Conservation (phyloP, 2,888 invertebrate species). For the Hoplodrina ambigua region DNA sequence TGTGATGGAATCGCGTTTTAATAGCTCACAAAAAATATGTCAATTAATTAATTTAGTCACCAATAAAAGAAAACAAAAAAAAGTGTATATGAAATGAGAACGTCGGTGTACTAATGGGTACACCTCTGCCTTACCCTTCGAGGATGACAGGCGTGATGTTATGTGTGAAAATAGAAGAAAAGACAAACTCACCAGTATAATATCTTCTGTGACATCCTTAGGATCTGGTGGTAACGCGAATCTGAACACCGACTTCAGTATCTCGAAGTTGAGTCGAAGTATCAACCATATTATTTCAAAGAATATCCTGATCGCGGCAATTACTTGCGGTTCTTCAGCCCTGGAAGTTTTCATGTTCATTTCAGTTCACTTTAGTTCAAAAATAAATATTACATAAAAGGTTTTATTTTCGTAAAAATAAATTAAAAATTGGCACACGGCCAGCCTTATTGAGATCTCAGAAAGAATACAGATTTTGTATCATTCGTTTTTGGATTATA, state of each 20-base stretch:
- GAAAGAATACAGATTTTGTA: conserved; percentile 49
- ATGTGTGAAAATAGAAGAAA: no score
- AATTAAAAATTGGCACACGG: conserved; percentile 47
- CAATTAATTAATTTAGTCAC: no score
- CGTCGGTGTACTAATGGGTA: no score
- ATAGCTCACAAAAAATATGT: no score
- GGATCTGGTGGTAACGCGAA: conserved; percentile 89
- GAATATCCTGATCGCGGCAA: conserved; percentile 75
- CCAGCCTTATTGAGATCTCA: conserved; percentile 45
- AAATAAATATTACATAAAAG: background rate
- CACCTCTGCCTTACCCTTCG: no score
- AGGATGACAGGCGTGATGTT: no score
- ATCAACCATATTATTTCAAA: conserved; percentile 87
- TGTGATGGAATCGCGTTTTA: no score
- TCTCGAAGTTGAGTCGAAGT: conserved; percentile 82
- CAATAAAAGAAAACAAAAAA: no score
- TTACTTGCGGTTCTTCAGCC: conserved; percentile 78
- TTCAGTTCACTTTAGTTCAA: conserved; percentile 1
- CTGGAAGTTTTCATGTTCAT: conserved; percentile 66
- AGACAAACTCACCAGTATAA: conserved; percentile 92
- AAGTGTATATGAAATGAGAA: no score
- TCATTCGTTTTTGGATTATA: conserved; percentile 8
- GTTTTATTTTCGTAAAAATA: background rate
- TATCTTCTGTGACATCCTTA: conserved; percentile 93
- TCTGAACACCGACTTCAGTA: conserved; percentile 87